Percentiles rank a stretch among this genome's conserved stretches.
Evolutionary conservation across 1,140 invertebrate species (phyloP).

Genomic region (Cyclina sinensis): DNA sequence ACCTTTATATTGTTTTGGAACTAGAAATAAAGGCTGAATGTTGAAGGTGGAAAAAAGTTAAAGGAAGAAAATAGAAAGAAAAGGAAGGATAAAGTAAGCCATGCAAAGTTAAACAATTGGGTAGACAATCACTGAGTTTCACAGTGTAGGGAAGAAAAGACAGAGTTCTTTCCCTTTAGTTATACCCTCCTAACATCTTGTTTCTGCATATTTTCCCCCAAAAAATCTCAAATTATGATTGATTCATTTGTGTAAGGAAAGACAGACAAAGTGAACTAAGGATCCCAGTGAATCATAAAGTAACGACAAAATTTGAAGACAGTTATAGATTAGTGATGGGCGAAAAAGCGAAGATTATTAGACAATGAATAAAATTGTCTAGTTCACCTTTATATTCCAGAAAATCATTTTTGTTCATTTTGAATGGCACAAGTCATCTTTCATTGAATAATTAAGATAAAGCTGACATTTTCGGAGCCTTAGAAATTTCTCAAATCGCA

Average conservation of each 20-base stretch:
- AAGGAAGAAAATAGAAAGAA: too few species aligned
- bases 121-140: neutral
- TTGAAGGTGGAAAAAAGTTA: too few species aligned
- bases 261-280: conserved; percentile 24
- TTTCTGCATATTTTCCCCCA: neutral
- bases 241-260: neutral
- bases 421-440: conserved; percentile 60
- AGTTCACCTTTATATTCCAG: conserved; percentile 47
- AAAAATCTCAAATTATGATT: conserved; percentile 25
- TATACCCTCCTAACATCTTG: neutral
- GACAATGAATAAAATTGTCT: conserved; percentile 46
- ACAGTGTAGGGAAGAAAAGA: neutral
- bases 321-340: conserved; percentile 35
- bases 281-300: conserved; percentile 14
- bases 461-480: conserved; percentile 7
- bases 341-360: conserved; percentile 3
- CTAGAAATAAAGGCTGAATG: too few species aligned
- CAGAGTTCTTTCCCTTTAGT: conserved; percentile 2
- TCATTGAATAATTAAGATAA: conserved; percentile 64
- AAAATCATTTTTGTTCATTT: conserved; percentile 65
- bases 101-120: neutral
- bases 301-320: conserved; percentile 28
- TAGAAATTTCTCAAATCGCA: conserved; percentile 22
- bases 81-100: too few species aligned
- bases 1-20: too few species aligned